Conservation (phyloP, 2,888 invertebrate species). For the Mesoligia furuncula region DNA sequence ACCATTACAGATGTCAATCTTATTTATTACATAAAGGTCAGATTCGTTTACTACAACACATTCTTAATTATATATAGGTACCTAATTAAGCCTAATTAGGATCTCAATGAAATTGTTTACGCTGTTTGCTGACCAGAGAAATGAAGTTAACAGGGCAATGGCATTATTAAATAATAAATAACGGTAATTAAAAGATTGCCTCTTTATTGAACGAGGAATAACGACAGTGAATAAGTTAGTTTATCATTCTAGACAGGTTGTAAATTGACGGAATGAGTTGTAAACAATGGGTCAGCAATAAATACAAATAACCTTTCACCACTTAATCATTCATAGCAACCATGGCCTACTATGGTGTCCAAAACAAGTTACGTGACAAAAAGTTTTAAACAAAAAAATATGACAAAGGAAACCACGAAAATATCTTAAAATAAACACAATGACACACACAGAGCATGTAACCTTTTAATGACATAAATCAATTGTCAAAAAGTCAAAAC, state of each 20-base stretch:
- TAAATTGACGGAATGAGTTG: constrained; percentile 28
- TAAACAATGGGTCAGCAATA: constrained; percentile 21
- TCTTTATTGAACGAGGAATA: constrained; percentile 10
- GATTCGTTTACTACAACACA: constrained; percentile 25
- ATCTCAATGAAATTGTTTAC: constrained; percentile 36
- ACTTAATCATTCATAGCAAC: constrained; percentile 2
- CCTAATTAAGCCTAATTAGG: constrained; percentile 28
- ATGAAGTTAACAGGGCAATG: constrained; percentile 16
- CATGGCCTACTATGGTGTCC: background rate
- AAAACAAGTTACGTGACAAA: constrained; percentile 2
- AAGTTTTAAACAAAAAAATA: constrained; percentile 4
- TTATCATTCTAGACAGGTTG: constrained; percentile 32
- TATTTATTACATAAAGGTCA: constrained; percentile 35
- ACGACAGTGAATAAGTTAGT: background rate
- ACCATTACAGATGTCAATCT: constrained; percentile 18
- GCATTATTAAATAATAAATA: constrained; percentile 40
- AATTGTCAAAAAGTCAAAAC: constrained; percentile 26
- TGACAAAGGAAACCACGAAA: background rate
- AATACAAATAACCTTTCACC: constrained; percentile 4
- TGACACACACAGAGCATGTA: too few species aligned
- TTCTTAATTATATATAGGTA: constrained; percentile 8
- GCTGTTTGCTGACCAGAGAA: background rate
- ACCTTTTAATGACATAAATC: constrained; percentile 16
- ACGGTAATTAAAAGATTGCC: constrained; percentile 38
- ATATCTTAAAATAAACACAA: background rate